Conservation (phyloP, 1,140 invertebrate genomes). For the Sogatella furcifera region DNA sequence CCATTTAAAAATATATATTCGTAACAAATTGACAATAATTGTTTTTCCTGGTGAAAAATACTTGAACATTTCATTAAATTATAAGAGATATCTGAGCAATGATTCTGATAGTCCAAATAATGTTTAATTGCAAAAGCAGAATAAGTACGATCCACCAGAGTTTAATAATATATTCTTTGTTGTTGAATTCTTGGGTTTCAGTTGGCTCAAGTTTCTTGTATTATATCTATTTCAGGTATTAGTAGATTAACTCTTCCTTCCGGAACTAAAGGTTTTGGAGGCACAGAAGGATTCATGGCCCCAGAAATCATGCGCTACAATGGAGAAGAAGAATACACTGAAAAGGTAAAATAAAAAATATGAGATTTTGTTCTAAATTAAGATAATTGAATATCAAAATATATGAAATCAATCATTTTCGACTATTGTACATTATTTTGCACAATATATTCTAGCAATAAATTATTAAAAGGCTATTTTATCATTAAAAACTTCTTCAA, state of each 20-base stretch:
- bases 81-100: neutral
- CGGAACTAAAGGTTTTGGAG: conserved; percentile 94
- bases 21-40: neutral
- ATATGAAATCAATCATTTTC: no score
- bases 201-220: neutral
- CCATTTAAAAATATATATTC: no score
- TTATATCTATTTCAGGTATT: conserved; percentile 40
- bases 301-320: conserved; percentile 97
- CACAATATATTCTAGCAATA: no score
- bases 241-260: conserved; percentile 78
- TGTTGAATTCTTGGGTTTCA: no score
- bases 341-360: no score
- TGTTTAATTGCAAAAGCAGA: neutral
- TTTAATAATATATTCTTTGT: no score
- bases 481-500: no score
- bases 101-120: neutral
- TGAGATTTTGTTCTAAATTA: no score
- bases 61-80: neutral
- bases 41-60: neutral
- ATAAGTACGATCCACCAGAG: neutral
- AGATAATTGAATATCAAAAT: no score
- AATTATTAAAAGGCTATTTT: no score
- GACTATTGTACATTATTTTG: no score
- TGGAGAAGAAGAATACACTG: conserved; percentile 97
- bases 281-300: conserved; percentile 96